Evolutionary conservation across 1,140 invertebrate species (phyloP).

Genomic region (Sesamia nonagrioides): DNA sequence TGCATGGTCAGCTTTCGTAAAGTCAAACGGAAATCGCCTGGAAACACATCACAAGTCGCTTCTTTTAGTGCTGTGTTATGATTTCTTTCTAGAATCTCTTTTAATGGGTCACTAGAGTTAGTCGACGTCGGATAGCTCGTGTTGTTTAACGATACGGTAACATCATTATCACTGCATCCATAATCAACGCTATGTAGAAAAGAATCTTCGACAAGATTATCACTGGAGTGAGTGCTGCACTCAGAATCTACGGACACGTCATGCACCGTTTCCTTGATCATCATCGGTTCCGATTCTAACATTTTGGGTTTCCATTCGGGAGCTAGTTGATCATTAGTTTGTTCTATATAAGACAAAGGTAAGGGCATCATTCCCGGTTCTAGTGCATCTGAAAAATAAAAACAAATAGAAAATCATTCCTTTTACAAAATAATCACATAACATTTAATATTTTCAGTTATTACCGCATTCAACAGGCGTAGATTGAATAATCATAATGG

Average conservation of each 20-base stretch:
- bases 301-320: constrained; percentile 33
- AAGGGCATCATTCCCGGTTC: not conserved
- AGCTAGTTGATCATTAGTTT: not conserved
- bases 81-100: constrained; percentile 33
- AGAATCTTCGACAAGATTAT: constrained; percentile 29
- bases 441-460: not conserved
- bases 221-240: not conserved
- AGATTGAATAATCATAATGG: constrained; percentile 69
- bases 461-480: constrained; percentile 46
- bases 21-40: constrained; percentile 63
- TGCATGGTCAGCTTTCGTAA: constrained; percentile 70
- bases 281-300: constrained; percentile 50
- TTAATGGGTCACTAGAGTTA: constrained; percentile 45
- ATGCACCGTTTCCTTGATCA: constrained; percentile 19
- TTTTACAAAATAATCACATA: not conserved
- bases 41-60: constrained; percentile 46
- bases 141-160: constrained; percentile 24
- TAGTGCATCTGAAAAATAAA: constrained; percentile 30
- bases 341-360: constrained; percentile 33
- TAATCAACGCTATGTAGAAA: constrained; percentile 28
- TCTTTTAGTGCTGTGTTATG: constrained; percentile 12
- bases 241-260: not conserved
- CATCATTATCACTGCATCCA: constrained; percentile 45
- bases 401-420: not conserved
- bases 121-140: constrained; percentile 13